Percentiles rank a stretch among this genome's conserved stretches.
These are phyloP conservation scores for Scolopax rusticola DNA, from an alignment of 2,797 vertebrate genomes.

Conservation along the genomic window DNA sequence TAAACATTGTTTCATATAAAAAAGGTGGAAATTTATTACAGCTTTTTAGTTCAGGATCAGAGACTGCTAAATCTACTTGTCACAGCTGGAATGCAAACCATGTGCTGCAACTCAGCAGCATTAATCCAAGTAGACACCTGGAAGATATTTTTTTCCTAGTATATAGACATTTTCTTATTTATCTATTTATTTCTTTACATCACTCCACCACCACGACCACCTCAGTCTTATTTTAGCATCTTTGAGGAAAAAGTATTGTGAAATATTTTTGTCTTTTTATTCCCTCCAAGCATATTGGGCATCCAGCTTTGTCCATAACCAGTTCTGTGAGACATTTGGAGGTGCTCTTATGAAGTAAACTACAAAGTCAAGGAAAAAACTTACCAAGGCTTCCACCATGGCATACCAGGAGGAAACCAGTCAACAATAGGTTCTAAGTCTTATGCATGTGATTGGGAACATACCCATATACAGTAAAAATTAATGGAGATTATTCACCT, in stretches of 20 bases:
- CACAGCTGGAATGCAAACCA: not conserved
- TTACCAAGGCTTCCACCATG: not conserved
- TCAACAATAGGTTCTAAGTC: not conserved
- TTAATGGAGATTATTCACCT: not conserved
- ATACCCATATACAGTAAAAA: not conserved
- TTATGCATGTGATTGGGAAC: not conserved
- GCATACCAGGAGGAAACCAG: not conserved
- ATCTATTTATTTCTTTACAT: not conserved
- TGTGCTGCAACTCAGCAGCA: not conserved
- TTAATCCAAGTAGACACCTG: not conserved
- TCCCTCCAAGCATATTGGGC: not conserved
- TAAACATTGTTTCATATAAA: not conserved
- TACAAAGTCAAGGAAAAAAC: not conserved
- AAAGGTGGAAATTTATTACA: not conserved
- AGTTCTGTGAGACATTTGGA: not conserved
- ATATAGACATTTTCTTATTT: not conserved
- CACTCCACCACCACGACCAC: fast-evolving
- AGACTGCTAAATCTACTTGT: not conserved
- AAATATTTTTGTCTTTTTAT: not conserved
- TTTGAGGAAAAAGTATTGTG: not conserved
- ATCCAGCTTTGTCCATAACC: not conserved
- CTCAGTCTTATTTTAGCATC: not conserved
- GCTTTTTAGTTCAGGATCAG: not conserved
- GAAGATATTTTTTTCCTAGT: not conserved
- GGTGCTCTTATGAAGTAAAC: not conserved